These are phyloP conservation scores for Zonitis immaculata DNA, from an alignment of 2,888 invertebrate genomes.

Conservation along the genomic window DNA sequence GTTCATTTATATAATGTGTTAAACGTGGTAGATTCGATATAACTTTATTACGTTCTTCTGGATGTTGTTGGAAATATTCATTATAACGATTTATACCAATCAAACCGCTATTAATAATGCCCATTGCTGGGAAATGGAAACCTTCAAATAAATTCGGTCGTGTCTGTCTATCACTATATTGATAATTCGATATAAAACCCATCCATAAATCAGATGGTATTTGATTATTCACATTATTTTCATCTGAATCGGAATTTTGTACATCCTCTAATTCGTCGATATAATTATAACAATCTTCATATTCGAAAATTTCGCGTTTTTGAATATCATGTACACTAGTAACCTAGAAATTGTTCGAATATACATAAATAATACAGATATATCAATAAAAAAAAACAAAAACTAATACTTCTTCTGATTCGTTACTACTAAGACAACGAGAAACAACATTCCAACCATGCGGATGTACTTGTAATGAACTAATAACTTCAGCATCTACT, in stretches of 20 bases:
- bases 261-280: slow-evolving; percentile 31
- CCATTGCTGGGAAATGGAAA: slow-evolving; percentile 36
- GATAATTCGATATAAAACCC: slow-evolving; percentile 42
- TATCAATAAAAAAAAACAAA: no score
- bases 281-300: slow-evolving; percentile 41
- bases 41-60: slow-evolving; percentile 50
- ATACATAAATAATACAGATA: slow-evolving; percentile 10
- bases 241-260: slow-evolving; percentile 23
- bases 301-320: slow-evolving; percentile 52
- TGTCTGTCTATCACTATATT: slow-evolving; percentile 32
- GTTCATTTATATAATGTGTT: slow-evolving; percentile 79
- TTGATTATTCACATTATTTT: slow-evolving; percentile 23
- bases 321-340: slow-evolving; percentile 93
- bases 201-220: slow-evolving; percentile 46
- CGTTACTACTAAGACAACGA: slow-evolving; percentile 80
- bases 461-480: slow-evolving; percentile 83
- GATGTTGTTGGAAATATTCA: slow-evolving; percentile 35
- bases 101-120: slow-evolving; percentile 44
- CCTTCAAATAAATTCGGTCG: slow-evolving; percentile 25
- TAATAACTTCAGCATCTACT: slow-evolving; percentile 86
- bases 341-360: slow-evolving; percentile 61
- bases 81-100: slow-evolving; percentile 38
- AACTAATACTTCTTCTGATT: slow-evolving; percentile 81
- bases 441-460: slow-evolving; percentile 87
- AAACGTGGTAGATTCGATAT: slow-evolving; percentile 71